Evolutionary conservation across 2,113 vertebrate species (phyloP).

Genomic region (Catharus bicknelli): DNA sequence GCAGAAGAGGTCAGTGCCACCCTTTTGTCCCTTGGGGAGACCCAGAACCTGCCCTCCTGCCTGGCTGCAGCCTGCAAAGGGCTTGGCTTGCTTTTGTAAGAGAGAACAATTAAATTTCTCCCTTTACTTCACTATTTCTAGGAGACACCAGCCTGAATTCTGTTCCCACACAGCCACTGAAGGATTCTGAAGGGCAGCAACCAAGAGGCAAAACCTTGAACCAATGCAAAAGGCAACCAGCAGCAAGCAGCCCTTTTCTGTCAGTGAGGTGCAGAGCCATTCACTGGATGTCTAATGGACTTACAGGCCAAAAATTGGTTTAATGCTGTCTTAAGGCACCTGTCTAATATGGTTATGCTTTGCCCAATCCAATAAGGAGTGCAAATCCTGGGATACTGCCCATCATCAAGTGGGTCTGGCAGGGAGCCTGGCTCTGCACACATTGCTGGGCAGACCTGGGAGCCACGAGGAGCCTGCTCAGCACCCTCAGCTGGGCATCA

Average conservation of each 20-base stretch:
- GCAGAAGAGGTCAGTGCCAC: background rate
- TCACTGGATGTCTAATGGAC: background rate
- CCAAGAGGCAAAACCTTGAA: background rate
- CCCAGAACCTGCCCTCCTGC: background rate
- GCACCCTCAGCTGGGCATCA: background rate
- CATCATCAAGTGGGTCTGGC: background rate
- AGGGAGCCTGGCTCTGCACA: background rate
- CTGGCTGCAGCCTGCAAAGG: background rate
- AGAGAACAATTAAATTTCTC: background rate
- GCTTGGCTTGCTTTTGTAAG: background rate
- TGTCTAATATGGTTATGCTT: background rate
- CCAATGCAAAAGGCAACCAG: background rate
- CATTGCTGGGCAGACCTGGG: fast-evolving
- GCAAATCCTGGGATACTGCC: background rate
- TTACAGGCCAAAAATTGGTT: constrained; percentile 15
- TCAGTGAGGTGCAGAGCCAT: background rate
- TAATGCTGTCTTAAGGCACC: constrained; percentile 41
- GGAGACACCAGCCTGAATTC: background rate
- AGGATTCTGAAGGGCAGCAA: background rate
- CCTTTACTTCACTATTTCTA: background rate
- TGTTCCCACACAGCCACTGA: background rate
- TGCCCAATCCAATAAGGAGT: background rate
- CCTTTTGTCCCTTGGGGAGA: background rate
- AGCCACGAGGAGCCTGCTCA: background rate
- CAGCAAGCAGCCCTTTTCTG: background rate